Conservation (phyloP, 2,888 invertebrate genomes). For the Hydriomena furcata region DNA sequence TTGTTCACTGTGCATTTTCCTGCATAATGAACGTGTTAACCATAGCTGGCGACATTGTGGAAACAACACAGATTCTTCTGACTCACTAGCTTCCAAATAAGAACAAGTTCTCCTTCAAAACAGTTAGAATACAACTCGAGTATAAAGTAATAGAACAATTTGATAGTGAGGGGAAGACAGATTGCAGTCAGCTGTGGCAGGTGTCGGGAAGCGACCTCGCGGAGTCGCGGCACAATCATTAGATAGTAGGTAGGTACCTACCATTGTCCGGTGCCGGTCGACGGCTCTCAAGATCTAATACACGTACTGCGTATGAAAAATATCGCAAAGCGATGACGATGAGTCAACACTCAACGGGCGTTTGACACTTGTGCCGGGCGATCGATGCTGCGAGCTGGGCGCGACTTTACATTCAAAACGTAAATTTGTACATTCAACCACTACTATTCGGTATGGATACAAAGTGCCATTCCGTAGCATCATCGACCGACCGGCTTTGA, state of each 20-base stretch:
- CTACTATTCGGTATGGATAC: conserved; percentile 48
- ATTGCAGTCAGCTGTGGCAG: conserved; percentile 44
- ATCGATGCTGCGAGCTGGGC: conserved; percentile 75
- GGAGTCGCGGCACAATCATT: conserved; percentile 3
- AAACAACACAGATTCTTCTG: conserved; percentile 40
- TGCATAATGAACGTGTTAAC: conserved; percentile 32
- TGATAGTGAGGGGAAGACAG: conserved; percentile 35
- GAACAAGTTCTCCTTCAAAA: conserved; percentile 42
- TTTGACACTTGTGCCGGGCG: conserved; percentile 76
- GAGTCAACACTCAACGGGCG: conserved; percentile 81
- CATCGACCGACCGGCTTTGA: conserved; percentile 53
- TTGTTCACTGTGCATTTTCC: conserved; percentile 28
- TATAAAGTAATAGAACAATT: conserved; percentile 30
- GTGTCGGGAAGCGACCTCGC: conserved; percentile 17
- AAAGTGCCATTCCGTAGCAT: conserved; percentile 55
- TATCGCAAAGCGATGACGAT: conserved; percentile 61
- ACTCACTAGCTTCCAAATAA: conserved; percentile 41
- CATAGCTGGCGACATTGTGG: conserved; percentile 30
- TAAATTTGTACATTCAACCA: conserved; percentile 43
- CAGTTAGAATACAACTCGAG: conserved; percentile 24
- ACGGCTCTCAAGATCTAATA: conserved; percentile 31
- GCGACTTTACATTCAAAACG: conserved; percentile 48
- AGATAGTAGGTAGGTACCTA: too few species aligned
- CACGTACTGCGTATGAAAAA: conserved; percentile 68
- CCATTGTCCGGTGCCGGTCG: conserved; percentile 43